Evolutionary conservation across 35 echinoderm and acorn worm genomes (phyloP), one percentile per base, ranked within the genome.

Genomic region (Anneissia japonica): DNA sequence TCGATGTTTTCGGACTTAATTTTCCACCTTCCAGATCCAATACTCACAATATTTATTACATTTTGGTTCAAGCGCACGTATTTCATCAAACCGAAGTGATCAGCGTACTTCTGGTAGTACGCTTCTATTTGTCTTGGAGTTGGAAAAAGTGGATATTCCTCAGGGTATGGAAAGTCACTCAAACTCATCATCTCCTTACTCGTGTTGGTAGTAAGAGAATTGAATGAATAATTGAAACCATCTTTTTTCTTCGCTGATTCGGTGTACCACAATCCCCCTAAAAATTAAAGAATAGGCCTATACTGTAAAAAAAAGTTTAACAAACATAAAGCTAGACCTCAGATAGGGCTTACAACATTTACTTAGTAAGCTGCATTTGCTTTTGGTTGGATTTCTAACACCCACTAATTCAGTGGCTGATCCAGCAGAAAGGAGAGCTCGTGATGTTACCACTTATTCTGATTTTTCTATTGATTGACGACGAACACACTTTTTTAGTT

Each of bases 151-250:
- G 79, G 79, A 9, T 11, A 3, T 5, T 81, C 38, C 28, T 39
- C n/a, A 40, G 79, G 36, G n/a, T 39, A 38, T 40, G 79, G 79
- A 28, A 81, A 81, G 79, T 81, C 79, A 81, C 79, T 81, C 35
- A 81, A 30, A 40, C 79, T 39, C 79, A 39, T 81, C 79, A 81
- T 81, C 79, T 81, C 79, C 38, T 81, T 81, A n/a, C 79, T 81
- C 4, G 79, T 38, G 79, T 81, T 81, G 34, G 79, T 81, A 3
- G 38, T 39, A 3, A 81, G 79, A 26, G 10, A 13, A 21, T 81
- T 37, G 37, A 64, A 64, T 26, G 21, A 19, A 23, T 19, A 64
- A 26, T 64, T 64, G 19, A 64, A 64, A 11, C 19, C 51, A 19
- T 64, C 26, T 64, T 23, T 6, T 64, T 9, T 64, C 26, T 64